Evolutionary conservation across 2,797 vertebrate species (phyloP).

Genomic region (Monodelphis domestica): DNA sequence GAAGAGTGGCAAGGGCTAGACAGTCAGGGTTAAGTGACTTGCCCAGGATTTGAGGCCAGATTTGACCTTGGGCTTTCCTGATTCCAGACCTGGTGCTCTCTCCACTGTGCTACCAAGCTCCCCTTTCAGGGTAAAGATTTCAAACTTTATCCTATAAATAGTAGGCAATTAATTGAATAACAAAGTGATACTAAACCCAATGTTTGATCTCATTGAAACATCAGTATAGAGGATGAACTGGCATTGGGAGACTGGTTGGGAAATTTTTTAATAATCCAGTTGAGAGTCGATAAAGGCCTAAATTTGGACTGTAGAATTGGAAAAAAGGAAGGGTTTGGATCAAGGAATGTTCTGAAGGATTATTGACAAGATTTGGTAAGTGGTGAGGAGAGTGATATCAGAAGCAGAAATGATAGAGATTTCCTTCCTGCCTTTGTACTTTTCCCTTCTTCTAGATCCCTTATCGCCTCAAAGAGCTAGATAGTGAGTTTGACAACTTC

Average conservation of each 20-base stretch:
- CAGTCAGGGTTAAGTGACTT: no score
- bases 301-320: not conserved
- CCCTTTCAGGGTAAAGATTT: not conserved
- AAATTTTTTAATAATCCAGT: not conserved
- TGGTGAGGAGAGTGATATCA: slow-evolving; percentile 28
- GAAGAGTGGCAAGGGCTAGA: no score
- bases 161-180: not conserved
- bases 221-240: not conserved
- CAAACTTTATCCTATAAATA: not conserved
- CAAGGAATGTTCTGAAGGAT: not conserved
- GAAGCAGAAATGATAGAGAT: slow-evolving; percentile 25
- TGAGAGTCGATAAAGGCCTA: not conserved
- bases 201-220: not conserved
- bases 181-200: not conserved
- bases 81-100: no score
- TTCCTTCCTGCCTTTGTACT: not conserved
- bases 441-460: slow-evolving; percentile 89
- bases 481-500: slow-evolving; percentile 95
- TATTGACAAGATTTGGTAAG: not conserved
- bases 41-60: no score
- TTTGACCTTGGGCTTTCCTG: no score
- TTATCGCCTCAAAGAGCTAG: slow-evolving; percentile 94
- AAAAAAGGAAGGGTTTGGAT: slow-evolving; percentile 24
- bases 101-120: no score
- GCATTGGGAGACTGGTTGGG: not conserved